Conservation (phyloP, 2,888 invertebrate genomes). For the Octonoba sinensis region DNA sequence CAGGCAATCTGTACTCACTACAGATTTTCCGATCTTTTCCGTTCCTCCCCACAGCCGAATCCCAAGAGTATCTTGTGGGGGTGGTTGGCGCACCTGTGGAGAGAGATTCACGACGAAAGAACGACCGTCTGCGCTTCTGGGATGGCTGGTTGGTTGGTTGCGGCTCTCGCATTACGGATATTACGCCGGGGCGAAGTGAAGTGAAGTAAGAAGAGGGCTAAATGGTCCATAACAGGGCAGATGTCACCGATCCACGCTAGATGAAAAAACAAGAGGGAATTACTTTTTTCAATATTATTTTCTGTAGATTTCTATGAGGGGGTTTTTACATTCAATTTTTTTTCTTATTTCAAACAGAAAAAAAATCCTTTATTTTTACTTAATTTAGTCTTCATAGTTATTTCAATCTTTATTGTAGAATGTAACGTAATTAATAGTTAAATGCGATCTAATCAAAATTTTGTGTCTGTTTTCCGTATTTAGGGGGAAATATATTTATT, state of each 20-base stretch:
- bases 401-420: too few species aligned
- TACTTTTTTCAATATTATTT: too few species aligned
- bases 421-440: too few species aligned
- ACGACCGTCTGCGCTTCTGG: background rate
- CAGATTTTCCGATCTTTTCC: background rate
- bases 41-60: slow-evolving; percentile 2
- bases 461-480: too few species aligned
- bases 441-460: too few species aligned
- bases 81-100: slow-evolving; percentile 36
- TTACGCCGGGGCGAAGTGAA: slow-evolving; percentile 45
- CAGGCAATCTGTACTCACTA: slow-evolving; percentile 13
- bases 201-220: slow-evolving; percentile 37
- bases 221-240: slow-evolving; percentile 63
- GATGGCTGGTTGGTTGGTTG: slow-evolving; percentile 52
- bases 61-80: background rate
- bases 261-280: background rate
- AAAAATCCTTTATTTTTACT: too few species aligned
- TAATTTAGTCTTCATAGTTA: too few species aligned
- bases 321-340: too few species aligned
- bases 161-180: slow-evolving; percentile 61
- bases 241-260: slow-evolving; percentile 30
- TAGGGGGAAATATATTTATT: too few species aligned
- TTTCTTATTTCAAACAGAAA: too few species aligned
- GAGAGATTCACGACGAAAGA: slow-evolving; percentile 24
- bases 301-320: too few species aligned